These are phyloP conservation scores for Champsocephalus esox DNA, from an alignment of 2,797 vertebrate species.

Conservation along the genomic window DNA sequence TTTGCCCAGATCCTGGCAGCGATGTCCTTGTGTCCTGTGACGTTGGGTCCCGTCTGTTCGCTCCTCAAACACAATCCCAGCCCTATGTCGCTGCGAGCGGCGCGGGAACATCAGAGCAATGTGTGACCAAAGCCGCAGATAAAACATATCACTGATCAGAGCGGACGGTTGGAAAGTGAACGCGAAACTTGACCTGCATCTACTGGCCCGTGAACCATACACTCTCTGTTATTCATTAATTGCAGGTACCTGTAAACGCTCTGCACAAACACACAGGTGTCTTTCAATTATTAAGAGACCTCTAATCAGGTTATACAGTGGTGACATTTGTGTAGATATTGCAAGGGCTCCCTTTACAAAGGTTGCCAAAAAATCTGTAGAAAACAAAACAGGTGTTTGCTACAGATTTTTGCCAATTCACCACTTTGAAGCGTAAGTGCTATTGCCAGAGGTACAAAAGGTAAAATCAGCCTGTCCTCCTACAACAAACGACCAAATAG, in stretches of 20 bases:
- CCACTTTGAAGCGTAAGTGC: too few relatives aligned
- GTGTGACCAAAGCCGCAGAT: constrained; percentile 11
- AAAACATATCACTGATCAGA: constrained; percentile 9
- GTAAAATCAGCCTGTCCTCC: too few relatives aligned
- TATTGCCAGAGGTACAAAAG: too few relatives aligned
- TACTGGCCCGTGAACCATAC: background rate
- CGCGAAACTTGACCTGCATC: background rate
- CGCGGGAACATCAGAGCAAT: constrained; percentile 41
- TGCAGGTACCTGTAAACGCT: background rate
- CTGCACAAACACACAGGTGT: background rate
- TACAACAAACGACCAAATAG: too few relatives aligned
- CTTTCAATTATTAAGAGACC: background rate
- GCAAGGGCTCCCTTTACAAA: too few relatives aligned
- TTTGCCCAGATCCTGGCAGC: constrained; percentile 70
- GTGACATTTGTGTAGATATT: too few relatives aligned
- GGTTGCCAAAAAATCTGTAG: too few relatives aligned
- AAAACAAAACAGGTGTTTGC: too few relatives aligned
- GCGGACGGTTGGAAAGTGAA: background rate
- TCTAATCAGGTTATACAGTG: background rate
- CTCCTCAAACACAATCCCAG: constrained; percentile 32
- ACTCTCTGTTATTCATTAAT: background rate
- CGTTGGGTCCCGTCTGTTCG: constrained; percentile 60
- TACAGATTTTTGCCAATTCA: too few relatives aligned
- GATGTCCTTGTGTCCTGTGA: constrained; percentile 77
- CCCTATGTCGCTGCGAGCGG: constrained; percentile 23